These are phyloP conservation scores for Drosophila flavopinicola DNA, from an alignment of 2,888 invertebrate species.

Conservation along the genomic window DNA sequence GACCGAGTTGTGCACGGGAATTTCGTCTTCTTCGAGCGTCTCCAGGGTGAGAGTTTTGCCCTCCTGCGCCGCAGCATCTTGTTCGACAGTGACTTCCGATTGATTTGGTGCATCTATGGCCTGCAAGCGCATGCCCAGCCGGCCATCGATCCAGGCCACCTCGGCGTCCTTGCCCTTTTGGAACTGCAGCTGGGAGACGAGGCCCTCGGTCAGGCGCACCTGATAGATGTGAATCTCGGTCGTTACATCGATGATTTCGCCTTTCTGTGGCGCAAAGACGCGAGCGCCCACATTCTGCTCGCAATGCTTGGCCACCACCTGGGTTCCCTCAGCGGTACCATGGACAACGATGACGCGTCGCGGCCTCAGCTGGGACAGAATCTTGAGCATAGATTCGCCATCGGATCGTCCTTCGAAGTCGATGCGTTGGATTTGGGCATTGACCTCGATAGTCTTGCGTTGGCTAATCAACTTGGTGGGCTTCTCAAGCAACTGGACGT, in stretches of 20 bases:
- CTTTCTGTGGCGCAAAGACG: constrained; percentile 92
- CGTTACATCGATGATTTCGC: constrained; percentile 96
- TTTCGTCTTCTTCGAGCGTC: constrained; percentile 86
- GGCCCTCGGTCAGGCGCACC: constrained; percentile 95
- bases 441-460: constrained; percentile 90
- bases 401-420: constrained; percentile 98
- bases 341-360: constrained; percentile 91
- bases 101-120: constrained; percentile 85
- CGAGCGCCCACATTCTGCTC: constrained; percentile 88
- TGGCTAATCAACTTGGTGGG: constrained; percentile 95
- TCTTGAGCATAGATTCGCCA: constrained; percentile 92
- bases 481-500: constrained; percentile 87
- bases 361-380: constrained; percentile 92
- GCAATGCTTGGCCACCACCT: constrained; percentile 89
- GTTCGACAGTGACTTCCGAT: constrained; percentile 54
- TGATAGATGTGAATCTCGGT: constrained; percentile 99
- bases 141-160: constrained; percentile 97
- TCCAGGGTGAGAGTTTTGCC: constrained; percentile 89
- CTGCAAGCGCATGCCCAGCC: constrained; percentile 88
- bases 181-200: constrained; percentile 94
- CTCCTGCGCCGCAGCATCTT: constrained; percentile 82
- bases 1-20: constrained; percentile 91
- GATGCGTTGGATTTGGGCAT: constrained; percentile 95
- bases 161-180: constrained; percentile 94
- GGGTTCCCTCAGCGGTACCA: constrained; percentile 89